Evolutionary conservation across 2,113 vertebrate genomes (phyloP).

Genomic region (Lates calcarifer): DNA sequence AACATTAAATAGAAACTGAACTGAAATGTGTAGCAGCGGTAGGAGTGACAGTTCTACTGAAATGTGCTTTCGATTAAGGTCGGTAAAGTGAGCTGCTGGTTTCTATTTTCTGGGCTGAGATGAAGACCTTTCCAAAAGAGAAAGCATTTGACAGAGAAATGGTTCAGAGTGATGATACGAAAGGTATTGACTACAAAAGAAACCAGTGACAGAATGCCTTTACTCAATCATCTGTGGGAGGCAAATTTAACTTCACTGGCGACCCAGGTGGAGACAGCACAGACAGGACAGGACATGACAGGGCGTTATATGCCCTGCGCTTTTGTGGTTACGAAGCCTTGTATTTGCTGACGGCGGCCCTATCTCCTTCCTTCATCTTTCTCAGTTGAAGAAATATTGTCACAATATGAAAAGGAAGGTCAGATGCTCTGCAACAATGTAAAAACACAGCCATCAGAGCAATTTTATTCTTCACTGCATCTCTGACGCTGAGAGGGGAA

Average conservation of each 20-base stretch:
- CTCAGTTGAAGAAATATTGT: conserved; percentile 74
- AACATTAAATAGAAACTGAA: conserved; percentile 20
- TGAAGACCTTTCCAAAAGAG: conserved; percentile 49
- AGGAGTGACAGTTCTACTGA: conserved; percentile 29
- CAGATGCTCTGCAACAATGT: conserved; percentile 72
- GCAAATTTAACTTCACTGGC: conserved; percentile 10
- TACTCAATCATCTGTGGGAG: conserved; percentile 2
- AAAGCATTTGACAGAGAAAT: conserved; percentile 37
- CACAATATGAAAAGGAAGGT: conserved; percentile 74
- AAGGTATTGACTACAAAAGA: conserved; percentile 47
- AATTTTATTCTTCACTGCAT: conserved; percentile 57
- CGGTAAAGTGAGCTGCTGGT: conserved; percentile 50
- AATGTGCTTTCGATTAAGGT: conserved; percentile 53
- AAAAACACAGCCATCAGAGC: conserved; percentile 70
- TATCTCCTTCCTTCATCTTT: conserved; percentile 77
- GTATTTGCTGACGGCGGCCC: conserved; percentile 62
- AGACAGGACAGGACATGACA: conserved; percentile 35
- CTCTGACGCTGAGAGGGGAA: conserved; percentile 69
- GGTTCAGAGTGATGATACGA: conserved; percentile 46
- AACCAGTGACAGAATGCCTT: conserved; percentile 25
- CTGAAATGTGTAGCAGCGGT: not conserved
- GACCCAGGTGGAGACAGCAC: conserved; percentile 49
- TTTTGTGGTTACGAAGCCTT: conserved; percentile 63
- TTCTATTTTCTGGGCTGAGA: conserved; percentile 54
- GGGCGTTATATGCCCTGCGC: conserved; percentile 25